Base-by-base conservation (phyloP, 2,113 vertebrate species). In the Epinephelus cyanopodus region DNA sequence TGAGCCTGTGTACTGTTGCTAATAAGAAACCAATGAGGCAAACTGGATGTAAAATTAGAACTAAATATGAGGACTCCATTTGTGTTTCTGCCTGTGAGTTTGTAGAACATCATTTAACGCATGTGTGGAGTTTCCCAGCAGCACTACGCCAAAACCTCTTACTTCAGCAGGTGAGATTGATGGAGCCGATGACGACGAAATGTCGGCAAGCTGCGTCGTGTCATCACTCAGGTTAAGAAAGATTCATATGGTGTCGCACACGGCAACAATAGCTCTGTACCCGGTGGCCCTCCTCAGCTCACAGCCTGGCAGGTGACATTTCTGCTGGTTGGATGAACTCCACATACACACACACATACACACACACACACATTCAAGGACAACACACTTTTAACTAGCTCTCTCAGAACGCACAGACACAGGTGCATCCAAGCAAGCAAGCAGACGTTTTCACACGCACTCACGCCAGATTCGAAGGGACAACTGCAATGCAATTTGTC, bases 271-370 rank as follows among this genome's bases (percentile, higher is more conserved):
- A 77, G 81, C 56, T 37, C 37, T 19, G 72, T 2, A 21, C 68
- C 11, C 3, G 3, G 76, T 63, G 82, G 83, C 83, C 5, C 45
- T 45, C 13, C 47, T 61, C 50, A 7, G 82, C 61, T 83, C 68
- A 37, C 66, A 25, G 29, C 27, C 72, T 64, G 81, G 63, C 83
- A 91, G 85, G 87, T 89, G 91, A 89, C 87, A 90, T 90, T 86
- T 82, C 83, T 74, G 50, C 72, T 33, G 52, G 71, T 82, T 90
- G 81, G 83, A 77, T 61, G 21, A 42, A 45, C 56, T 76, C 72
- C 50, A 70, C 64, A 27, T 48, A 12, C 50, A 45, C 54, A 74
- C 53, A 76, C 27, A 85, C 50, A 70, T 58, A 27, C 54, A 12
- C 48, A 42, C 54, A 12, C 48, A 42, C 56, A 74, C 53, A 73